A percentile compares a stretch with the other conserved stretches of the same genome.
These are phyloP conservation scores for Cichlasoma orientale DNA, from an alignment of 2,797 vertebrate genomes.

Conservation along the genomic window DNA sequence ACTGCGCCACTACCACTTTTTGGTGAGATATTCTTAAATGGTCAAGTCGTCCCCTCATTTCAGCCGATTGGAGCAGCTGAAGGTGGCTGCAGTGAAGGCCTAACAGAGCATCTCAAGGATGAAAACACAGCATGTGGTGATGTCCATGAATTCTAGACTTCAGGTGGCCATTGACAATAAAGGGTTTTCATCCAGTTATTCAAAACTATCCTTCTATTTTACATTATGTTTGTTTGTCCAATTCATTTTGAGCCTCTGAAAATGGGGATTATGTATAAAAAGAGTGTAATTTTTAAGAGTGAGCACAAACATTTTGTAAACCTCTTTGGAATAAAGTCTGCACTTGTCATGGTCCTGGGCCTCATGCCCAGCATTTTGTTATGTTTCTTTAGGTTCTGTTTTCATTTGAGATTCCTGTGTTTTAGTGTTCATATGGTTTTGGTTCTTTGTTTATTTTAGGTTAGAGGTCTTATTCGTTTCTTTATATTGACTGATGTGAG, in stretches of 20 bases:
- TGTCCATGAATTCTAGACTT: not conserved
- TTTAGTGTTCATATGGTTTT: no score
- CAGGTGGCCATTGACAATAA: accelerated
- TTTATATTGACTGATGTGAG: no score
- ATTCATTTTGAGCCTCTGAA: not conserved
- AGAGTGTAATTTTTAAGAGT: not conserved
- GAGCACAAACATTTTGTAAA: not conserved
- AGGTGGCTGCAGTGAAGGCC: no score
- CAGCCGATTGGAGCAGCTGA: not conserved
- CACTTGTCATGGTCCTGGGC: no score
- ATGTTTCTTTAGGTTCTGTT: no score
- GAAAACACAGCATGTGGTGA: not conserved
- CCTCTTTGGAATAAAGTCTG: no score
- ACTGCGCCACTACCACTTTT: no score
- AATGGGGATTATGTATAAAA: not conserved
- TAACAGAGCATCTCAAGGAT: no score
- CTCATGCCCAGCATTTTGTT: no score
- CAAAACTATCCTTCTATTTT: not conserved
- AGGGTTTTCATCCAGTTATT: not conserved
- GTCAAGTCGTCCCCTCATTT: not conserved
- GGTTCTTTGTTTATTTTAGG: no score
- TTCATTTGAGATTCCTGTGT: no score
- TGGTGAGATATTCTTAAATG: not conserved
- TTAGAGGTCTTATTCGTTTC: no score
- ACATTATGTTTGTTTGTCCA: not conserved